A percentile compares a stretch with the other conserved stretches of the same genome.
These are phyloP conservation scores for Typhlichthys eigenmanni DNA, from an alignment of 2,797 vertebrate genomes.

Conservation along the genomic window DNA sequence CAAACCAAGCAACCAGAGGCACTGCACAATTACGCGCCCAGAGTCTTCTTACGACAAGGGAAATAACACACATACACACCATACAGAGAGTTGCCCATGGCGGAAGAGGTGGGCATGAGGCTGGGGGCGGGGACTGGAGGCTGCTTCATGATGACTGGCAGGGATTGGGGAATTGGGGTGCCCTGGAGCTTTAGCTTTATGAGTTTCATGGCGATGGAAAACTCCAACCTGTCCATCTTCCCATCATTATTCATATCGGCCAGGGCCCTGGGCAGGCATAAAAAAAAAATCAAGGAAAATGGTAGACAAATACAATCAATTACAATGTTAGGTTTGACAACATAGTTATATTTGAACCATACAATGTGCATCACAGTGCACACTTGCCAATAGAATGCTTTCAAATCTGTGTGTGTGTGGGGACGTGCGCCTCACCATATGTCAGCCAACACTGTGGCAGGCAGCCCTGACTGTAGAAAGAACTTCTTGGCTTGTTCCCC, in stretches of 20 bases:
- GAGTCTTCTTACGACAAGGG: not conserved
- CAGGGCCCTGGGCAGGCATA: slow-evolving; percentile 77
- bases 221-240: slow-evolving; percentile 94
- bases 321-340: too few species aligned
- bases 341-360: too few species aligned
- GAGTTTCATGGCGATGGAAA: slow-evolving; percentile 98
- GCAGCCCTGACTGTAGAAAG: slow-evolving; percentile 71
- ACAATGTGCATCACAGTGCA: too few species aligned
- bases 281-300: not conserved
- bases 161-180: slow-evolving; percentile 81
- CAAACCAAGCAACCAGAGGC: not conserved
- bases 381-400: too few species aligned
- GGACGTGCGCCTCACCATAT: slow-evolving; percentile 62
- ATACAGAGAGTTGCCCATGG: slow-evolving; percentile 81
- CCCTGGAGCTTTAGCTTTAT: slow-evolving; percentile 95
- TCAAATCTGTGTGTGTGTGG: not conserved
- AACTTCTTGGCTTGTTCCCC: slow-evolving; percentile 73
- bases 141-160: slow-evolving; percentile 95
- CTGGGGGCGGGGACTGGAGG: slow-evolving; percentile 75
- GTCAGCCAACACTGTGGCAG: slow-evolving; percentile 65
- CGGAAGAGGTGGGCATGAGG: slow-evolving; percentile 56
- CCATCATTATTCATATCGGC: slow-evolving; percentile 95
- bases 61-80: slow-evolving; percentile 67
- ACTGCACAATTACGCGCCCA: not conserved
- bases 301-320: not conserved